Percentiles rank a stretch among this genome's conserved stretches.
Evolutionary conservation across 2,113 vertebrate genomes (phyloP).

Genomic region (Ophthalmolycus amberensis): DNA sequence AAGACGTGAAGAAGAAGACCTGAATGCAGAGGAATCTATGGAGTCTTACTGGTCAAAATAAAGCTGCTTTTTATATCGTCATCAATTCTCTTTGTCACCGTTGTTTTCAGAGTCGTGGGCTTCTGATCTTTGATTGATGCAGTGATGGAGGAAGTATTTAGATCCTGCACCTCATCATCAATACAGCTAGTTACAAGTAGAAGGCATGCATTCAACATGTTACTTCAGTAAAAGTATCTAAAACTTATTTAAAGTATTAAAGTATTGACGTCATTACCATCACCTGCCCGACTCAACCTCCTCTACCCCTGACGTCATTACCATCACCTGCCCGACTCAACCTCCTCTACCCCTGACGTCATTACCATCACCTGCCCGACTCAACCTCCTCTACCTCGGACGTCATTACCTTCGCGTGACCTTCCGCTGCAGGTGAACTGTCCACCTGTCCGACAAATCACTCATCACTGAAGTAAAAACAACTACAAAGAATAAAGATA

Average conservation of each 20-base stretch:
- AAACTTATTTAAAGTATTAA: too few species aligned
- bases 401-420: conserved; percentile 2
- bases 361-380: not conserved
- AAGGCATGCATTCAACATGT: too few species aligned
- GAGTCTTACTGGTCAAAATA: too few species aligned
- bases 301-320: not conserved
- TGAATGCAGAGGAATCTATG: not conserved
- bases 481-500: not conserved
- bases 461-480: not conserved
- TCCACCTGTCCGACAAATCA: not conserved
- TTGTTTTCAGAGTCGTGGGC: not conserved
- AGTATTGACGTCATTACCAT: too few species aligned
- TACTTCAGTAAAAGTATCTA: too few species aligned
- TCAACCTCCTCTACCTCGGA: conserved; percentile 10
- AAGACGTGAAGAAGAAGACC: not conserved
- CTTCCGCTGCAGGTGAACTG: conserved; percentile 4
- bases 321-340: not conserved
- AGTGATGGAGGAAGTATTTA: not conserved
- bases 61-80: not conserved
- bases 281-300: too few species aligned
- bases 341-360: too few species aligned
- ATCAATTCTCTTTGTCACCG: not conserved
- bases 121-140: not conserved
- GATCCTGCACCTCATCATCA: too few species aligned
- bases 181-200: too few species aligned